Conservation (phyloP, 92 coral and sea anemone genomes). For the Bergia sp. region DNA sequence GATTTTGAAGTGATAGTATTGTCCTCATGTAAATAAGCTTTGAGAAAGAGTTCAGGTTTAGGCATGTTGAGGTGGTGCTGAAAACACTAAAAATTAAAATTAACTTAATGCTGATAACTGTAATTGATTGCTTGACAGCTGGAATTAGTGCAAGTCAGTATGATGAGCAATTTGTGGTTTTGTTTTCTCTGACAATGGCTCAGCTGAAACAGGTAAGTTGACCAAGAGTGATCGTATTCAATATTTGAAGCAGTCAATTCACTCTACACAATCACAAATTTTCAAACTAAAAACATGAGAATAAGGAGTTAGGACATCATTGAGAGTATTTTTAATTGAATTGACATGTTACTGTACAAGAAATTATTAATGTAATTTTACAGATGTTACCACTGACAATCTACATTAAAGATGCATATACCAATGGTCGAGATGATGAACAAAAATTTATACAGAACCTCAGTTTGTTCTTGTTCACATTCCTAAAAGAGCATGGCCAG, state of each 20-base stretch:
- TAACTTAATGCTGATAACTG: not conserved
- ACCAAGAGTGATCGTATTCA: not conserved
- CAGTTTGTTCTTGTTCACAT: slow-evolving; percentile 94
- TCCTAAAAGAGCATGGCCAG: slow-evolving; percentile 95
- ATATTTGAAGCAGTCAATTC: no score
- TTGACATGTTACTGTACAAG: not conserved
- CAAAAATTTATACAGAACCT: slow-evolving; percentile 98
- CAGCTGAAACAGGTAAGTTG: slow-evolving; percentile 89
- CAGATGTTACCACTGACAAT: slow-evolving; percentile 97
- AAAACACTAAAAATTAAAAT: no score
- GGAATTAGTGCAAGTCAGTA: slow-evolving; percentile 95
- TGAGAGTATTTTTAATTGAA: no score
- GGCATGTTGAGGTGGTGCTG: not conserved
- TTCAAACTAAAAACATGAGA: no score
- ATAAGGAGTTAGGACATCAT: no score
- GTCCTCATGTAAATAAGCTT: not conserved
- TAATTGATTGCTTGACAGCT: slow-evolving; percentile 54
- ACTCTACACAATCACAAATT: no score
- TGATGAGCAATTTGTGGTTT: slow-evolving; percentile 91
- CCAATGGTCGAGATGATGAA: slow-evolving; percentile 97
- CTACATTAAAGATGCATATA: slow-evolving; percentile 95
- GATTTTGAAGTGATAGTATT: no score
- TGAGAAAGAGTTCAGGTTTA: no score
- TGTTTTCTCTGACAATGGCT: slow-evolving; percentile 93
- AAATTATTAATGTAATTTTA: not conserved